These are phyloP conservation scores for Xanthia togata DNA, from an alignment of 2,888 invertebrate genomes.

Conservation along the genomic window DNA sequence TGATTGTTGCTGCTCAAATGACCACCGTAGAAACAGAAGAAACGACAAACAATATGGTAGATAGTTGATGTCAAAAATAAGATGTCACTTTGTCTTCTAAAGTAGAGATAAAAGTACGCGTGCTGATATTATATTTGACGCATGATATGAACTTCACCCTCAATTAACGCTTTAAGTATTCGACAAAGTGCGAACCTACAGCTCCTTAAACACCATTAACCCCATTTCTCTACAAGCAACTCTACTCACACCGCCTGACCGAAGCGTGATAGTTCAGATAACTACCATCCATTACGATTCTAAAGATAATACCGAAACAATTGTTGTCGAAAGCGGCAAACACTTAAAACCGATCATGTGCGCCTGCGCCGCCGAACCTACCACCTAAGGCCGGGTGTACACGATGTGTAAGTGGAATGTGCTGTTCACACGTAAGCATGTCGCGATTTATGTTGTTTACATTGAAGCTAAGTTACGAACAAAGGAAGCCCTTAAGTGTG, in stretches of 20 bases:
- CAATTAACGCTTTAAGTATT: background rate
- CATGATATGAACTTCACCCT: background rate
- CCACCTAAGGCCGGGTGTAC: conserved; percentile 64
- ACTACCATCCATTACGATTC: conserved; percentile 61
- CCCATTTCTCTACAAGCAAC: conserved; percentile 39
- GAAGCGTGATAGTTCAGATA: conserved; percentile 53
- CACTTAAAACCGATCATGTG: conserved; percentile 77
- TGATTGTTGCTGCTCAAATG: no score
- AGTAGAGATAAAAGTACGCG: background rate
- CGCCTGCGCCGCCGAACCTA: conserved; percentile 66
- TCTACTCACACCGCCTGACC: conserved; percentile 39
- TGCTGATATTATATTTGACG: background rate
- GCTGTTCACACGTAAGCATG: conserved; percentile 73
- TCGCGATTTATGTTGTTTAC: conserved; percentile 73
- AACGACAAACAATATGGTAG: background rate
- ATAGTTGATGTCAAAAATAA: background rate
- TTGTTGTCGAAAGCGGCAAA: conserved; percentile 66
- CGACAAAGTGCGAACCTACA: background rate
- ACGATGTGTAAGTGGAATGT: conserved; percentile 73
- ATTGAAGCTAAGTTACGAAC: conserved; percentile 65
- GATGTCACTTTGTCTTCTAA: no score
- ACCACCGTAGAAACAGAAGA: background rate
- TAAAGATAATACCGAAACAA: conserved; percentile 64
- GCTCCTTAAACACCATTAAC: conserved; percentile 13
- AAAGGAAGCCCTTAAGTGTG: conserved; percentile 55